phyloP scores from a whole-genome alignment of 1,140 invertebrate genomes.

The Prorops nasuta region DNA sequence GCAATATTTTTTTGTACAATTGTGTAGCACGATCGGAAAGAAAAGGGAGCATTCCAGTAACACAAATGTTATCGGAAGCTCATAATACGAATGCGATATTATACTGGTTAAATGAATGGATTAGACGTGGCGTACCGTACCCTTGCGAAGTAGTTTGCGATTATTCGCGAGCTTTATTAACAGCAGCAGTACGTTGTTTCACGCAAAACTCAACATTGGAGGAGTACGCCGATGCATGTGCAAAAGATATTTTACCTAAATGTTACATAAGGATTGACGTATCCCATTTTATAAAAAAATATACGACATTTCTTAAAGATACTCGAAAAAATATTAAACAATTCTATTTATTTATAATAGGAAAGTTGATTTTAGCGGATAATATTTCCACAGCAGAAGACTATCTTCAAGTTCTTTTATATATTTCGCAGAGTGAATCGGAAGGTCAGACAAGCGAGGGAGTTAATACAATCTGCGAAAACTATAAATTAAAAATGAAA shows the following conservation, averaged over 20 bases:
- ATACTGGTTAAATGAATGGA: constrained; percentile 20
- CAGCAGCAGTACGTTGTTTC: constrained; percentile 15
- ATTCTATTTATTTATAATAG: constrained; percentile 3
- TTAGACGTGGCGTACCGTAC: constrained; percentile 11
- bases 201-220: constrained; percentile 11
- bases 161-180: constrained; percentile 16
- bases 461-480: not conserved
- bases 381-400: not conserved
- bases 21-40: not conserved
- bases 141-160: constrained; percentile 24
- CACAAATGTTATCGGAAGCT: constrained; percentile 15
- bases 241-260: not conserved
- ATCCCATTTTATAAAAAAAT: constrained; percentile 13
- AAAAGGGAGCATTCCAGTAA: constrained; percentile 10
- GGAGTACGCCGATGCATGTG: constrained; percentile 12
- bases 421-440: constrained; percentile 2
- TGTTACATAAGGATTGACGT: constrained; percentile 12
- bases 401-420: not conserved
- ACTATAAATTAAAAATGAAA: not conserved
- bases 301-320: constrained; percentile 10
- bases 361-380: constrained; percentile 5
- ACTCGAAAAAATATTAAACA: not conserved
- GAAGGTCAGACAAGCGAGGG: not conserved
- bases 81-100: constrained; percentile 12
- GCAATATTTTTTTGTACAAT: constrained; percentile 7